Conservation (phyloP, 2,888 invertebrate species). For the Frankliniella intonsa region DNA sequence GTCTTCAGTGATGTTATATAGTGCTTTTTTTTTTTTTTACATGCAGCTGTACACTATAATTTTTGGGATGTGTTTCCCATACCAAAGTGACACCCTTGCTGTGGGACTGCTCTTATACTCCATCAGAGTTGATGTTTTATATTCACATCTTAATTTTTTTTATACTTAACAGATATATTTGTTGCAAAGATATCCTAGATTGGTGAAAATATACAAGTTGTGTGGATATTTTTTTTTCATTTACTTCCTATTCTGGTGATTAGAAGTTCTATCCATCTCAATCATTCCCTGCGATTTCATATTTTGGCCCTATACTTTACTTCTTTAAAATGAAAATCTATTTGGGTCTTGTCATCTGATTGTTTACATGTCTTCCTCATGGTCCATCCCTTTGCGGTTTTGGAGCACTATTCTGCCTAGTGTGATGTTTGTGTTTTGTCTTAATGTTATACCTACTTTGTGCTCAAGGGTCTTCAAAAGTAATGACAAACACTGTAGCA, state of each 20-base stretch:
- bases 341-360: background rate
- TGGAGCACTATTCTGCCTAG: background rate
- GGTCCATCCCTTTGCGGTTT: background rate
- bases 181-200: background rate
- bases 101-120: background rate
- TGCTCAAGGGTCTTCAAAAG: constrained; percentile 9
- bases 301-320: background rate
- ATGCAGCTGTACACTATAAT: background rate
- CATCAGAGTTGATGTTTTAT: background rate
- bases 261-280: background rate
- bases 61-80: background rate
- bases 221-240: background rate
- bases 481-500: background rate
- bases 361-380: background rate
- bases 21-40: background rate
- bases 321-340: background rate
- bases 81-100: background rate
- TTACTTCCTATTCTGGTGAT: background rate
- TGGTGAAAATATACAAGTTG: constrained; percentile 4
- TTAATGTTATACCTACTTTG: background rate
- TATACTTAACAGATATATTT: constrained; percentile 16
- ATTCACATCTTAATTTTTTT: constrained; percentile 1
- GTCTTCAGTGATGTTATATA: background rate
- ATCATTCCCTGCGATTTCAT: constrained; percentile 1
- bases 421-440: background rate